These are phyloP conservation scores for Tetragnatha versicolor DNA, from an alignment of 1,140 invertebrate species.

Conservation along the genomic window DNA sequence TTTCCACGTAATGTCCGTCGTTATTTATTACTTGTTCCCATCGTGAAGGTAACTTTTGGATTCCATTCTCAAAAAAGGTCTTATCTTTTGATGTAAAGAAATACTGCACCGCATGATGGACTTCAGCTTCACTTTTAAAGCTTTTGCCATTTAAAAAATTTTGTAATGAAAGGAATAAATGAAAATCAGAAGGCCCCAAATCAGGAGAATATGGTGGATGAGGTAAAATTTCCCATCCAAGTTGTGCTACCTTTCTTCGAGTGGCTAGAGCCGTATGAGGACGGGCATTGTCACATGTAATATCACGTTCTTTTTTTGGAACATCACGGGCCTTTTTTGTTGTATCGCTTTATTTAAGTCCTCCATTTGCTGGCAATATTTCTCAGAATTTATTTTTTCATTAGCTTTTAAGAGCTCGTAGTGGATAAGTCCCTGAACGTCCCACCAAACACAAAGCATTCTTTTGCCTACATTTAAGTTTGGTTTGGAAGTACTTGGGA, in stretches of 20 bases:
- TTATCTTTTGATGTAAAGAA: slow-evolving; percentile 16
- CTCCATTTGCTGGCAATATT: slow-evolving; percentile 5
- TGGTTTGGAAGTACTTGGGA: background rate
- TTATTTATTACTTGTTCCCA: background rate
- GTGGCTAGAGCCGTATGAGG: too few relatives aligned
- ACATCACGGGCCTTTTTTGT: slow-evolving; percentile 35
- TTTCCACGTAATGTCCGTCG: background rate
- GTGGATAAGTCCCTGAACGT: background rate
- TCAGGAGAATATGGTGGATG: slow-evolving; percentile 59
- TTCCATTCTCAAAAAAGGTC: slow-evolving; percentile 14
- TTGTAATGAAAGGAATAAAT: slow-evolving; percentile 61
- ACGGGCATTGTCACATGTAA: too few relatives aligned
- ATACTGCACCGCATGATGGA: background rate
- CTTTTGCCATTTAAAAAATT: slow-evolving; percentile 49
- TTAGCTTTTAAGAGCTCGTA: slow-evolving; percentile 1
- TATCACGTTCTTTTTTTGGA: slow-evolving; percentile 55
- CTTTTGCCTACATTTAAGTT: background rate
- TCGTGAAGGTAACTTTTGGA: background rate
- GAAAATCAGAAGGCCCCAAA: slow-evolving; percentile 64
- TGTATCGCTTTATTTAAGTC: background rate
- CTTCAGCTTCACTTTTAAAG: slow-evolving; percentile 21
- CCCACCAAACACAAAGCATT: slow-evolving; percentile 16
- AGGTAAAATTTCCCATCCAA: background rate
- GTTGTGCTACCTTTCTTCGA: background rate
- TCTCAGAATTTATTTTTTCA: background rate